Evolutionary conservation across 2,113 vertebrate genomes (phyloP).

Genomic region (Felis catus): F.catus_Fca126_mat1.0 CM031413.1:166218001-166218500

Average conservation of each 20-base stretch:
- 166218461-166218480: not conserved
- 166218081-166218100: not conserved
- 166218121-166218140: not conserved
- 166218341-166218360: not conserved
- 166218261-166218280: not conserved
- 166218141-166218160: not conserved
- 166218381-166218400: not conserved
- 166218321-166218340: not conserved
- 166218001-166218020: not conserved
- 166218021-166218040: not conserved
- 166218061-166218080: not conserved
- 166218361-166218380: not conserved
- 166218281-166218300: not conserved
- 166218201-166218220: too few species aligned
- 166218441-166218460: not conserved
- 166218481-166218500: not conserved
- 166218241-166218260: not conserved
- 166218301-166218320: not conserved
- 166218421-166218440: not conserved
- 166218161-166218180: not conserved
- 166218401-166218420: not conserved
- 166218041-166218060: not conserved
- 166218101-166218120: not conserved
- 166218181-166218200: too few species aligned
- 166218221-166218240: not conserved